Evolutionary conservation across 2,113 vertebrate species (phyloP).

Genomic region (Aythya baeri): DNA sequence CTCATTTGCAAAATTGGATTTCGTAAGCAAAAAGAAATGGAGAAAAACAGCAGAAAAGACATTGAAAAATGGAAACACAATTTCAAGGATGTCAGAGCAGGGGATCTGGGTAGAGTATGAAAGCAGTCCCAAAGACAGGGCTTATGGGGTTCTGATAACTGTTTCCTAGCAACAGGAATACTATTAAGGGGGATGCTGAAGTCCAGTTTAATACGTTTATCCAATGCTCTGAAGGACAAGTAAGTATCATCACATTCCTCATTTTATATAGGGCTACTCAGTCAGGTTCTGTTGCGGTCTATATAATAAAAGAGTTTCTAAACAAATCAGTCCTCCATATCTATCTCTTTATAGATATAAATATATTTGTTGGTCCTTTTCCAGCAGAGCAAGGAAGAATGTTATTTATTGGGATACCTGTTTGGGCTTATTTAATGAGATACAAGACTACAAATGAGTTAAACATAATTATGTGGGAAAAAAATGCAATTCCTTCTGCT

Average conservation of each 20-base stretch:
- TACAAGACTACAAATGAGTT: not conserved
- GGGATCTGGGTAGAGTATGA: slow-evolving; percentile 44
- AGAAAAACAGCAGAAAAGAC: slow-evolving; percentile 51
- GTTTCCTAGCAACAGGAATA: slow-evolving; percentile 82
- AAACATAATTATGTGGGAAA: not conserved
- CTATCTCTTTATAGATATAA: not conserved
- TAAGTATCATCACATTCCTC: slow-evolving; percentile 47
- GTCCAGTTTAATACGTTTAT: slow-evolving; percentile 68
- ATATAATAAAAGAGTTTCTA: not conserved
- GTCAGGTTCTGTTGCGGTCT: not conserved
- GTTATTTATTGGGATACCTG: not conserved
- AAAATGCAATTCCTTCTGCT: slow-evolving; percentile 3
- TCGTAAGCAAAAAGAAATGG: slow-evolving; percentile 72
- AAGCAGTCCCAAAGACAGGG: slow-evolving; percentile 60
- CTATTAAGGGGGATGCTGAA: slow-evolving; percentile 58
- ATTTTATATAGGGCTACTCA: slow-evolving; percentile 47
- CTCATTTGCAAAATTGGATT: slow-evolving; percentile 74
- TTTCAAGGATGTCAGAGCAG: slow-evolving; percentile 65
- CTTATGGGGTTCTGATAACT: slow-evolving; percentile 66
- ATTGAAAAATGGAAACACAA: slow-evolving; percentile 73
- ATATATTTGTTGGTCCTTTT: not conserved
- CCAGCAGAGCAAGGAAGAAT: not conserved
- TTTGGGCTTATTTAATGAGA: slow-evolving; percentile 1
- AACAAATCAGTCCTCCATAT: slow-evolving; percentile 10
- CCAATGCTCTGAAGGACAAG: slow-evolving; percentile 48